phyloP scores from a whole-genome alignment of 2,113 vertebrate genomes.

The Antechinus stuartii region DNA sequence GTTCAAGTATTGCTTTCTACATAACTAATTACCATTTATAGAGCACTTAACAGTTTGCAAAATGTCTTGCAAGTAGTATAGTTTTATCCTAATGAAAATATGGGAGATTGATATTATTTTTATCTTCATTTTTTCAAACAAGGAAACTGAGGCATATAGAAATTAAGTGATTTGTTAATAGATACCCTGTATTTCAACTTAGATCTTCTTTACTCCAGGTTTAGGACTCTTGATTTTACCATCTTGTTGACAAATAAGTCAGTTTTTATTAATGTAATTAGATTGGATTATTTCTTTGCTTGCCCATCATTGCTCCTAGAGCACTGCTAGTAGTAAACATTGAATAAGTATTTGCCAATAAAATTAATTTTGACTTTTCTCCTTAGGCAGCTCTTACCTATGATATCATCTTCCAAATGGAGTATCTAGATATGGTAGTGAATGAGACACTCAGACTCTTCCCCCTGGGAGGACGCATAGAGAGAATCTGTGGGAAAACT shows the following conservation, averaged over 20 bases:
- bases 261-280: not conserved
- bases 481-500: slow-evolving; percentile 85
- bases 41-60: not conserved
- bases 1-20: not conserved
- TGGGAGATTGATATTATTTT: not conserved
- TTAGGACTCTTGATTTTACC: not conserved
- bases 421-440: slow-evolving; percentile 86
- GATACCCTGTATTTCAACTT: not conserved
- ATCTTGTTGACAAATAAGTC: not conserved
- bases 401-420: slow-evolving; percentile 82
- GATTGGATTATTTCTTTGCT: not conserved
- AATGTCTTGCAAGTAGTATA: not conserved
- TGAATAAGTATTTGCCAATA: not conserved
- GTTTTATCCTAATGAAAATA: not conserved
- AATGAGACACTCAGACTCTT: slow-evolving; percentile 84
- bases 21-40: not conserved
- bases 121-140: not conserved
- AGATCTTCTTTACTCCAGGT: not conserved
- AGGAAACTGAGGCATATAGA: not conserved
- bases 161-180: not conserved
- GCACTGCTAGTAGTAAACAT: not conserved
- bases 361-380: not conserved
- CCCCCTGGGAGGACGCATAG: slow-evolving; percentile 76
- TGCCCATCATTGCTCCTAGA: not conserved
- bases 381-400: slow-evolving; percentile 79